These are phyloP conservation scores for Zaprionus tsacasi DNA, from an alignment of 1,140 invertebrate species.

Conservation along the genomic window DNA sequence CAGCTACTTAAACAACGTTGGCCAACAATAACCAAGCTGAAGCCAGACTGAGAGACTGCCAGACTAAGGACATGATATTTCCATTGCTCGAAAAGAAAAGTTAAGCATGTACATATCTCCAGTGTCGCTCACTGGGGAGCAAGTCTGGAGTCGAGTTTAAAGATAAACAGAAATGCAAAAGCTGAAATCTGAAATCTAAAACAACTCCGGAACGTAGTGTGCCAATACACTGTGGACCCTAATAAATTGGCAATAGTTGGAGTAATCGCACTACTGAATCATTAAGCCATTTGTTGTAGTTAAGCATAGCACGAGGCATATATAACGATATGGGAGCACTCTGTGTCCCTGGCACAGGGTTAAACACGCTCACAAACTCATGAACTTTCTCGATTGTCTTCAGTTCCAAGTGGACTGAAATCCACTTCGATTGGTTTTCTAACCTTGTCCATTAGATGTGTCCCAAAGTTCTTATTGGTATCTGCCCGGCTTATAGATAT, in stretches of 20 bases:
- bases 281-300: background rate
- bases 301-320: background rate
- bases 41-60: conserved; percentile 17
- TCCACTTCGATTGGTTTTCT: background rate
- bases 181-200: conserved; percentile 4
- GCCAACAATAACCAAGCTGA: conserved; percentile 21
- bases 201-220: no score
- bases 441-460: background rate
- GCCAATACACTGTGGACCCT: background rate
- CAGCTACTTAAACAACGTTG: conserved; percentile 44
- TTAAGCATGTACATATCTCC: conserved; percentile 51
- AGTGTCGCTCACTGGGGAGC: conserved; percentile 64
- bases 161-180: conserved; percentile 68
- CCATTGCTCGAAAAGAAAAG: conserved; percentile 34
- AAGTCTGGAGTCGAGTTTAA: conserved; percentile 58
- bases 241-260: background rate
- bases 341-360: background rate
- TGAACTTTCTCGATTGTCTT: background rate
- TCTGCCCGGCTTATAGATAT: conserved; percentile 36
- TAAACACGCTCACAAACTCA: no score
- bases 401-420: background rate
- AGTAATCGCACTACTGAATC: background rate
- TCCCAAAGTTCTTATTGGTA: conserved; percentile 23
- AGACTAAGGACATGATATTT: conserved; percentile 9
- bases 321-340: background rate